phyloP scores from a whole-genome alignment of 2,888 invertebrate species.

The Odontomyia ornata region DNA sequence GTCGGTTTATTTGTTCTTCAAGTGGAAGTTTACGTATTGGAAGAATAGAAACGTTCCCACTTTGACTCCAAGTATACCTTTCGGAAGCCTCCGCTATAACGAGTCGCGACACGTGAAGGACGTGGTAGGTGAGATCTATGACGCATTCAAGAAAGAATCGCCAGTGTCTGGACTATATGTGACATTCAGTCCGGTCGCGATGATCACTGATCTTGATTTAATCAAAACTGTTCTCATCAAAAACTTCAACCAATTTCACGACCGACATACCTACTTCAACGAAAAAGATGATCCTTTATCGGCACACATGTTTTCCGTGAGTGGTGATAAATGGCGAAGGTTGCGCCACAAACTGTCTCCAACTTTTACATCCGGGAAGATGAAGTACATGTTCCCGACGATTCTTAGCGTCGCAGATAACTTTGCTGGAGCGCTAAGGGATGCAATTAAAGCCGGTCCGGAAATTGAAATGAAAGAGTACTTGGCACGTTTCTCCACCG shows the following conservation, averaged over 20 bases:
- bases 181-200: constrained; percentile 43
- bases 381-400: constrained; percentile 59
- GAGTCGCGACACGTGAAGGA: constrained; percentile 37
- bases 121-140: background rate
- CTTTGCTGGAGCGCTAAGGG: background rate
- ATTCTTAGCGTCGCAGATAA: background rate
- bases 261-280: constrained; percentile 59
- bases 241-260: constrained; percentile 61
- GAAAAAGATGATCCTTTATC: constrained; percentile 61
- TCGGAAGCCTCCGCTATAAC: constrained; percentile 51
- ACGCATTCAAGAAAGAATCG: constrained; percentile 44
- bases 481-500: background rate
- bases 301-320: constrained; percentile 60
- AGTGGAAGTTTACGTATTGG: constrained; percentile 8
- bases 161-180: constrained; percentile 48
- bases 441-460: background rate
- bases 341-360: constrained; percentile 64
- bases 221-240: constrained; percentile 59
- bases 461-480: background rate
- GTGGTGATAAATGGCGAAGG: constrained; percentile 64
- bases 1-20: constrained; percentile 39
- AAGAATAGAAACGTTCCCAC: constrained; percentile 29
- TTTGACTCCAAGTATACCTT: constrained; percentile 52
- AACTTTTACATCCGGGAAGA: constrained; percentile 65
- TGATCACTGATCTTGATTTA: constrained; percentile 53